Base-by-base conservation (phyloP, 1,140 invertebrate genomes). In the Pseudomyrmex sp. region DNA sequence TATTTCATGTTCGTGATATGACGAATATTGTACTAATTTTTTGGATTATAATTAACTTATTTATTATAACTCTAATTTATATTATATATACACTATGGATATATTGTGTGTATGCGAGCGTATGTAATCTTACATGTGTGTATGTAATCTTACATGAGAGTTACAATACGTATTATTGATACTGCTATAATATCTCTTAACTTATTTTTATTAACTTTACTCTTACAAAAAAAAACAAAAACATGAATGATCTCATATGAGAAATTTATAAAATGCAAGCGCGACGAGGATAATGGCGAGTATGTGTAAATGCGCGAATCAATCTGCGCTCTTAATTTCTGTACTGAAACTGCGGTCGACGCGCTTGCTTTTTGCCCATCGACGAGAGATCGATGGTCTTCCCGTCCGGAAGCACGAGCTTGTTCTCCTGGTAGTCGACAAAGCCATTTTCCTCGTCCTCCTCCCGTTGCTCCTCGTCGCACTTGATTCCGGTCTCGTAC, bases 401-500 rank as follows among this genome's bases (percentile, higher is more conserved):
- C 59, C 96, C 96, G 91, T 96, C 96, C 52, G 96, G 96, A 61
- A 97, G 91, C 1, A 97, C 96, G 52, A 96, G 95, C 88, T 96
- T 96, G 89, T 97, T 97, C 90, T 96, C 96, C 91, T 96, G 95
- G 83, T 97, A 97, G 91, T 97, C 96, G 56, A 97, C 95, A 88
- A 96, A 97, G 35, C 96, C 94, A 23, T 93, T 90, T 4, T 91
- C 87, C 23, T 93, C 95, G 74, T 96, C 95, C 77, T 95, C 94
- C 65, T 96, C 94, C 74, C 95, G 94, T 46, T 96, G 92, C 20
- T 96, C 95, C 77, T 96, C 95, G 75, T 95, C 94, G 87, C 96
- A 97, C 54, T 94, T 95, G 68, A 96, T 96, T 15, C 96, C 96
- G 56, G 96, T 96, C 86, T 96, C 96, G 89, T 97, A 97, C 73